phyloP scores from a whole-genome alignment of 2,797 vertebrate species.

The Anguilla pacifica region DNA sequence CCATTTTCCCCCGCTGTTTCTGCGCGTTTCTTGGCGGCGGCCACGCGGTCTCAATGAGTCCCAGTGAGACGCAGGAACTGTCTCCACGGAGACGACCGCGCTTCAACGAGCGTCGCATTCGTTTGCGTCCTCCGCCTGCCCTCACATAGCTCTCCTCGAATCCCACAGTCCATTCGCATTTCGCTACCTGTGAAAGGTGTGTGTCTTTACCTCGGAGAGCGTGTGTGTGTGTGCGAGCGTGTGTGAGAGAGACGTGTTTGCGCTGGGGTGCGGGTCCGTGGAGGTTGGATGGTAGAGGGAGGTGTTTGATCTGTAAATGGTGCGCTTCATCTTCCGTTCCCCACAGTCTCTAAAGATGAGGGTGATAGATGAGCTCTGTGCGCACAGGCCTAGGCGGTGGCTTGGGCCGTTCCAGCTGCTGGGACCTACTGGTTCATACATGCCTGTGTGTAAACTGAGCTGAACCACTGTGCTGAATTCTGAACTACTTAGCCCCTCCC shows the following conservation, averaged over 20 bases:
- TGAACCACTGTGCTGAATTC: background rate
- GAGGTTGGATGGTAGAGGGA: constrained; percentile 50
- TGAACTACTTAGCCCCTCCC: background rate
- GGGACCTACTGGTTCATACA: background rate
- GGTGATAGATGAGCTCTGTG: constrained; percentile 67
- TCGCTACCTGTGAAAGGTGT: background rate
- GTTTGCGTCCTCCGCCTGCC: background rate
- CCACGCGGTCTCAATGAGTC: background rate
- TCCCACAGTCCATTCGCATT: constrained; percentile 12
- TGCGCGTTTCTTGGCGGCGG: background rate
- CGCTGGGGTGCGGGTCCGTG: background rate
- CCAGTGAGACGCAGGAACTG: background rate
- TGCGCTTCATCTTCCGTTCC: constrained; percentile 54
- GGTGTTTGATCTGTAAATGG: constrained; percentile 61
- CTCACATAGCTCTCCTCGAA: constrained; percentile 13
- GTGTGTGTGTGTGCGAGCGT: background rate
- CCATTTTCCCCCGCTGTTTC: background rate
- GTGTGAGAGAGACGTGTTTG: background rate
- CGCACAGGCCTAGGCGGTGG: constrained; percentile 50
- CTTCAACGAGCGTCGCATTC: background rate
- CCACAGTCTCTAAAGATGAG: constrained; percentile 53
- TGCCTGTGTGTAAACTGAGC: background rate
- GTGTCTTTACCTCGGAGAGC: background rate
- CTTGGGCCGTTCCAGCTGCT: constrained; percentile 20
- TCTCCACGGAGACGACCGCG: background rate